These are phyloP conservation scores for Poecilia picta DNA, from an alignment of 2,797 vertebrate genomes.

Conservation along the genomic window DNA sequence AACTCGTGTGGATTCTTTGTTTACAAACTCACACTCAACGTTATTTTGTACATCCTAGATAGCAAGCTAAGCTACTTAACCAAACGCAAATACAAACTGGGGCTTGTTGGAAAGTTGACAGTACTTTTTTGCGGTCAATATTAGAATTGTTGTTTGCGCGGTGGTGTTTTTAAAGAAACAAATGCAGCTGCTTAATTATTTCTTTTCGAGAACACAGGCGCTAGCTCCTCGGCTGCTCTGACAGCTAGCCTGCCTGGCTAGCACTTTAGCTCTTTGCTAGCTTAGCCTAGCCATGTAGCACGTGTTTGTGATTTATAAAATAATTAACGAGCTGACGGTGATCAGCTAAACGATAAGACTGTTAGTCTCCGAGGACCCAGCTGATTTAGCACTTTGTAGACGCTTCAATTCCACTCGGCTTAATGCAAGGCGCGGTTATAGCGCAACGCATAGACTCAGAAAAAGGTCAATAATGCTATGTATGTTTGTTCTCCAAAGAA, in stretches of 20 bases:
- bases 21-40: slow-evolving; percentile 60
- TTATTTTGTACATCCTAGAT: slow-evolving; percentile 43
- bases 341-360: slow-evolving; percentile 3
- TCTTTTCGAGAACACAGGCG: background rate
- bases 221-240: slow-evolving; percentile 39
- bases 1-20: slow-evolving; percentile 42
- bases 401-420: background rate
- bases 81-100: background rate
- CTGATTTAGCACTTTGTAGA: background rate
- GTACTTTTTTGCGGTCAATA: background rate
- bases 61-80: slow-evolving; percentile 51
- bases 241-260: slow-evolving; percentile 67
- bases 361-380: background rate
- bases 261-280: slow-evolving; percentile 54
- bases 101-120: background rate
- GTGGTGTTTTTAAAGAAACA: background rate
- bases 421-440: background rate
- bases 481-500: slow-evolving; percentile 68
- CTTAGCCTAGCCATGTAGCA: slow-evolving; percentile 78
- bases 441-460: slow-evolving; percentile 41
- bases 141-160: accelerated
- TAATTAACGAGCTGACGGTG: slow-evolving; percentile 49
- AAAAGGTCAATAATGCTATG: slow-evolving; percentile 63
- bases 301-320: slow-evolving; percentile 77
- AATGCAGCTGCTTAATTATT: background rate